phyloP scores from a whole-genome alignment of 2,888 invertebrate genomes.

The Epiblema foenella region DNA sequence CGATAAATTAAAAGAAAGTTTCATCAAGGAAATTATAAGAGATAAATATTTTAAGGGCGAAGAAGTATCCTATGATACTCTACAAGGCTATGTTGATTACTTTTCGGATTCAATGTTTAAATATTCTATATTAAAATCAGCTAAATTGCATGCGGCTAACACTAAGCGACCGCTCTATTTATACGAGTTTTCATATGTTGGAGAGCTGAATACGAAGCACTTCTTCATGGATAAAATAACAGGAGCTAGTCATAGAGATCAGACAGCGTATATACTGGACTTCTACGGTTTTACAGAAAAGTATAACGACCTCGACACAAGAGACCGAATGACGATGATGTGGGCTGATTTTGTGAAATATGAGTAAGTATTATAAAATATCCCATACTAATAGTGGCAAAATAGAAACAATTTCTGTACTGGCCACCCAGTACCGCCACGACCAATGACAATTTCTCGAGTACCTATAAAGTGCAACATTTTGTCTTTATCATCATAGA shows the following conservation, averaged over 20 bases:
- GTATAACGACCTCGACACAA: constrained; percentile 66
- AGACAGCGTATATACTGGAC: constrained; percentile 72
- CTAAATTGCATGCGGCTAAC: constrained; percentile 62
- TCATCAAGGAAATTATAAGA: constrained; percentile 61
- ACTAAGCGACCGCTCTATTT: constrained; percentile 63
- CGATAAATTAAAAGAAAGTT: constrained; percentile 55
- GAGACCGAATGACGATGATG: constrained; percentile 73
- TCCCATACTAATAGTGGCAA: background rate
- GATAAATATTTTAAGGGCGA: constrained; percentile 68
- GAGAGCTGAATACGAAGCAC: constrained; percentile 69
- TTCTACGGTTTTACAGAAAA: constrained; percentile 66
- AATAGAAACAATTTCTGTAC: background rate
- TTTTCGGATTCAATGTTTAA: constrained; percentile 79
- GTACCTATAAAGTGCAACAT: too few relatives aligned
- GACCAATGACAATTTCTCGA: too few relatives aligned
- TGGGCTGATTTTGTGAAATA: constrained; percentile 76
- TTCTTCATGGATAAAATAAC: constrained; percentile 67
- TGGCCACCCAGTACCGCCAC: too few relatives aligned
- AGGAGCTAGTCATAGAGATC: constrained; percentile 78
- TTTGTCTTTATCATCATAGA: too few relatives aligned
- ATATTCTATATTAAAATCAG: constrained; percentile 70
- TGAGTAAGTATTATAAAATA: constrained; percentile 62
- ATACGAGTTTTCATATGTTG: constrained; percentile 75
- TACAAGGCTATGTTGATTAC: constrained; percentile 70
- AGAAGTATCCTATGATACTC: constrained; percentile 58